Evolutionary conservation across 2,797 vertebrate genomes (phyloP).

Genomic region (Amblyraja radiata): DNA sequence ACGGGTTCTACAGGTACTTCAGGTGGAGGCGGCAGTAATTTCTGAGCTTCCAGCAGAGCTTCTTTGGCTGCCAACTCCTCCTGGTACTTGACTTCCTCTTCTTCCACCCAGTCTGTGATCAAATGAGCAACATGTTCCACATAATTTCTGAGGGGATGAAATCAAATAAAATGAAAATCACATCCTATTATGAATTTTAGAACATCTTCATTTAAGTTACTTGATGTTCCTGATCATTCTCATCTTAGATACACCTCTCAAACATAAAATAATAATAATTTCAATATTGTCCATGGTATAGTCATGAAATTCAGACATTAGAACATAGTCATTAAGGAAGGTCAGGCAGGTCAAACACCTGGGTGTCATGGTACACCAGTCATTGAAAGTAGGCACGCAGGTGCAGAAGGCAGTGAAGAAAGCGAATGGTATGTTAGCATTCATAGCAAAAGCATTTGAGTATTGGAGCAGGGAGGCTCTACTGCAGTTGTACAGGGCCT

Average conservation of each 20-base stretch:
- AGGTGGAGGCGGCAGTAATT: conserved; percentile 32
- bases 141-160: conserved; percentile 63
- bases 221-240: not conserved
- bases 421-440: too few species aligned
- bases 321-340: too few species aligned
- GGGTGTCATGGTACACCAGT: too few species aligned
- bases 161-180: conserved; percentile 10
- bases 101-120: conserved; percentile 68
- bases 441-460: too few species aligned
- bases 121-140: conserved; percentile 71
- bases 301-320: not conserved
- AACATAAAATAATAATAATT: not conserved
- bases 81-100: conserved; percentile 67
- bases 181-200: not conserved
- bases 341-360: too few species aligned
- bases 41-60: conserved; percentile 38
- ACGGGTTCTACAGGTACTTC: conserved; percentile 42
- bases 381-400: too few species aligned
- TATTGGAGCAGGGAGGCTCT: too few species aligned
- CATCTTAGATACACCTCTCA: not conserved
- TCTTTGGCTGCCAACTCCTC: conserved; percentile 55
- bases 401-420: too few species aligned
- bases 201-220: not conserved
- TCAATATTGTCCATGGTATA: not conserved
- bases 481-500: too few species aligned